These are phyloP conservation scores for Chrysaora quinquecirrha DNA, from an alignment of 30 jellyfish, hydroid and myxozoan species.

Conservation along the genomic window DNA sequence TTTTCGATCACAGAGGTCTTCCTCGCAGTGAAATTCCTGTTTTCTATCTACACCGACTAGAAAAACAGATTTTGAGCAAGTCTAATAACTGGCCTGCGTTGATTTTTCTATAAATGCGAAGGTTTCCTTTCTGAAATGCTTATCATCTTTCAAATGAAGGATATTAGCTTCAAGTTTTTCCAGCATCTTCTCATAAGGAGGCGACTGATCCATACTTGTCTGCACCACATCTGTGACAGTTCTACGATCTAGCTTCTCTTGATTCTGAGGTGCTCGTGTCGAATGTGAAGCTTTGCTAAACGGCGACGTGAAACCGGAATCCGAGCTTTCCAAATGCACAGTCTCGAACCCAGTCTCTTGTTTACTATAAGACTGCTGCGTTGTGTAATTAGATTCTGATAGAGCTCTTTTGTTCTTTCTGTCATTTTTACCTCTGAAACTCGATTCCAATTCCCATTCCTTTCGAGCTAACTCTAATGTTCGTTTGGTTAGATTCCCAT, in stretches of 20 bases:
- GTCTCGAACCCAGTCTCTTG: conserved; percentile 7
- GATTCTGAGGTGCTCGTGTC: not conserved
- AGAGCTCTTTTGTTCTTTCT: not conserved
- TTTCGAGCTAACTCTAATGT: conserved; percentile 60
- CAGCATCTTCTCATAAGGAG: conserved; percentile 28
- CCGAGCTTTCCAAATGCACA: conserved; percentile 22
- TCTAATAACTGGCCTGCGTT: not conserved
- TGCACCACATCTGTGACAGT: not conserved
- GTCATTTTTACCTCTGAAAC: conserved; percentile 4
- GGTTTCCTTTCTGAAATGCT: not conserved
- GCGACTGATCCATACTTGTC: not conserved
- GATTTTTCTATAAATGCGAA: not conserved
- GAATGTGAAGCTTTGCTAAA: not conserved
- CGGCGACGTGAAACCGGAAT: conserved; percentile 73
- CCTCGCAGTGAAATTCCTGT: too few relatives aligned
- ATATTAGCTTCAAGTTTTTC: conserved; percentile 31
- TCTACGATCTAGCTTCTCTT: not conserved
- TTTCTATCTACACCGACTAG: too few relatives aligned
- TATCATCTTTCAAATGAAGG: conserved; percentile 4
- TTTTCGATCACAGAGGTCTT: too few relatives aligned
- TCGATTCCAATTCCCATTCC: conserved; percentile 60
- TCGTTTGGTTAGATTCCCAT: conserved; percentile 38
- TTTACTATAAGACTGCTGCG: not conserved
- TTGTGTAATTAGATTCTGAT: not conserved
- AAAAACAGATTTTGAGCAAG: too few relatives aligned